These are phyloP conservation scores for Macroteleia sp. DNA, from an alignment of 2,888 invertebrate genomes.

Conservation along the genomic window DNA sequence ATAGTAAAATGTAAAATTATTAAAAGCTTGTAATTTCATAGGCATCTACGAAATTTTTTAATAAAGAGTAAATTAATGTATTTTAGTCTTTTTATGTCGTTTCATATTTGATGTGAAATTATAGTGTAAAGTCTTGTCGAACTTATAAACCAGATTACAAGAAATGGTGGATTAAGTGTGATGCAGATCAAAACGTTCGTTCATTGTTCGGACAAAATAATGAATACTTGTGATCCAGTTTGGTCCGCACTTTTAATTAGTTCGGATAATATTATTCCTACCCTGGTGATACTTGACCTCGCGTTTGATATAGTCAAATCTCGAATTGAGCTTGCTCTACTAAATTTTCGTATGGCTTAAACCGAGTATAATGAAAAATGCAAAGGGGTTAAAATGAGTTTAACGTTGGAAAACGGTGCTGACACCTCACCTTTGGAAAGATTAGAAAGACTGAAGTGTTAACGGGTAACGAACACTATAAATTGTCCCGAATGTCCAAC, in stretches of 20 bases:
- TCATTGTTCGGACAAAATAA: conserved; percentile 8
- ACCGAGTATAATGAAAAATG: conserved; percentile 50
- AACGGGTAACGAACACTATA: conserved; percentile 33
- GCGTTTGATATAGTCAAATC: conserved; percentile 20
- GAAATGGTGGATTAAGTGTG: conserved; percentile 20
- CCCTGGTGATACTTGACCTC: conserved; percentile 18
- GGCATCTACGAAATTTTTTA: no score
- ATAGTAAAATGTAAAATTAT: no score
- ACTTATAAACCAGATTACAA: conserved; percentile 40
- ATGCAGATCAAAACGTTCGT: conserved; percentile 8
- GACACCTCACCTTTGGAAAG: conserved; percentile 57
- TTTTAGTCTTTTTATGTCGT: conserved; percentile 16
- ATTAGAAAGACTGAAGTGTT: conserved; percentile 47
- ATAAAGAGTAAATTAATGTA: no score
- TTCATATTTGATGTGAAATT: not conserved
- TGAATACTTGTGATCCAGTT: conserved; percentile 18
- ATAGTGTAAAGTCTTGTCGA: no score
- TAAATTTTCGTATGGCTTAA: conserved; percentile 37
- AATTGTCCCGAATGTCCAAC: no score
- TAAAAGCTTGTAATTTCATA: no score
- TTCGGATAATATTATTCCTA: conserved; percentile 14
- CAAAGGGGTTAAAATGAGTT: conserved; percentile 55
- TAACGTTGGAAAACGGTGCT: conserved; percentile 28
- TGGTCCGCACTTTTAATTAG: conserved; percentile 13
- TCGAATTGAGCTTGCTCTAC: conserved; percentile 1